Evolutionary conservation across 2,113 vertebrate genomes (phyloP), one percentile per base, ranked within the genome.

Genomic region (Gallinago jamesoni): DNA sequence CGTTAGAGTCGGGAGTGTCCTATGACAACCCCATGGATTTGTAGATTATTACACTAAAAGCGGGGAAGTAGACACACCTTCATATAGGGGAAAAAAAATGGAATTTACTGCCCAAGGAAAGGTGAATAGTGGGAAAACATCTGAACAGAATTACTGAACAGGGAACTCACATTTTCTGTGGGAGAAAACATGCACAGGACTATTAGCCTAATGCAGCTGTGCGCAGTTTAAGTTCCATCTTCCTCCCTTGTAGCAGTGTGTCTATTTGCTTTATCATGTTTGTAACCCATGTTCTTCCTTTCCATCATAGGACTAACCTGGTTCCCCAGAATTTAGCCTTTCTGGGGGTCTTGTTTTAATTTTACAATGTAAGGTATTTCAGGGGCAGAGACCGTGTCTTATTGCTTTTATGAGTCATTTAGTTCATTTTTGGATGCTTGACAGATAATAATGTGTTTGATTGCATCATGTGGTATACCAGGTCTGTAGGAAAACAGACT

Each of bases 381-480:
- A 87, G 76, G 52, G 83, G 90, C 86, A 96, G 56, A 88, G 80
- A 81, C 80, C 0, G 0, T 89, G 47, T 78, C 89, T 87, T 93
- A 84, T 89, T 93, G 77, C 45, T 82, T 92, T 92, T 94, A 72
- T 82, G 92, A 95, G 86, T 93, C 86, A 92, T 84, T 93, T 78
- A 87, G 69, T 63, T 93, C 60, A 62, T 27, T 94, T 94, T 84
- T 96, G 94, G 86, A 90, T 69, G 80, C 66, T 35, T 91, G 95
- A 92, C 92, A 95, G 84, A 79, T 72, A 93, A 82, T 64, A 92
- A 89, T 75, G 72, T 95, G 74, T 94, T 87, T 87, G 89, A 96
- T 90, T 96, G 94, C 89, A 91, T 96, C 94, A 91, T 84, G 74
- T 87, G 89, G 67, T 93, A n/a, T n/a, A 91, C 30, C 74, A 85